A percentile compares a stretch with the other conserved stretches of the same genome.
These are phyloP conservation scores for Hassar affinis DNA, from an alignment of 2,113 vertebrate species.

Conservation along the genomic window DNA sequence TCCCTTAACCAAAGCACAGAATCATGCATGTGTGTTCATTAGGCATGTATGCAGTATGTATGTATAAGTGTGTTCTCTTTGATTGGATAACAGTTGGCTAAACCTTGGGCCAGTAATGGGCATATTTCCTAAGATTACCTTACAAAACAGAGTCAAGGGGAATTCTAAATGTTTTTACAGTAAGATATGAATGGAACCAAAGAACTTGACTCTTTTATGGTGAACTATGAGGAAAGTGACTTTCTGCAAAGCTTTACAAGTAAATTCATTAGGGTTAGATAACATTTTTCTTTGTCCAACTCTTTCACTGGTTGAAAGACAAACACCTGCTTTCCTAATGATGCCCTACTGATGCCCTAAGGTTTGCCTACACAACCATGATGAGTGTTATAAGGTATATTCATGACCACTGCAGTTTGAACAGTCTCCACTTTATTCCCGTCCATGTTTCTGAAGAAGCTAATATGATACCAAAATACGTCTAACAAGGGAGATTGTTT, in stretches of 20 bases:
- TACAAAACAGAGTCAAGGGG: slow-evolving; percentile 40
- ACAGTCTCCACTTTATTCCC: slow-evolving; percentile 17
- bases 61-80: slow-evolving; percentile 42
- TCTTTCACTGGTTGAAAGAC: slow-evolving; percentile 25
- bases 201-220: slow-evolving; percentile 49
- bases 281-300: neutral
- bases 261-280: slow-evolving; percentile 6
- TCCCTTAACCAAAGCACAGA: slow-evolving; percentile 66
- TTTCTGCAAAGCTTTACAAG: slow-evolving; percentile 16
- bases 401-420: slow-evolving; percentile 50
- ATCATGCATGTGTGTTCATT: slow-evolving; percentile 20
- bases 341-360: slow-evolving; percentile 44
- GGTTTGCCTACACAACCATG: slow-evolving; percentile 41
- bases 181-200: slow-evolving; percentile 51
- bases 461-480: slow-evolving; percentile 61
- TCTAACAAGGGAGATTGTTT: slow-evolving; percentile 47
- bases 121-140: slow-evolving; percentile 16
- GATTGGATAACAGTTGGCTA: slow-evolving; percentile 48
- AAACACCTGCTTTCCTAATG: slow-evolving; percentile 31
- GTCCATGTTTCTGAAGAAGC: slow-evolving; percentile 31
- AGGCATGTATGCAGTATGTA: slow-evolving; percentile 22
- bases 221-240: slow-evolving; percentile 20
- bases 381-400: slow-evolving; percentile 58
- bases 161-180: slow-evolving; percentile 33
- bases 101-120: slow-evolving; percentile 53